phyloP scores from a whole-genome alignment of 2,797 vertebrate species.

The Glyptemys insculpta region DNA sequence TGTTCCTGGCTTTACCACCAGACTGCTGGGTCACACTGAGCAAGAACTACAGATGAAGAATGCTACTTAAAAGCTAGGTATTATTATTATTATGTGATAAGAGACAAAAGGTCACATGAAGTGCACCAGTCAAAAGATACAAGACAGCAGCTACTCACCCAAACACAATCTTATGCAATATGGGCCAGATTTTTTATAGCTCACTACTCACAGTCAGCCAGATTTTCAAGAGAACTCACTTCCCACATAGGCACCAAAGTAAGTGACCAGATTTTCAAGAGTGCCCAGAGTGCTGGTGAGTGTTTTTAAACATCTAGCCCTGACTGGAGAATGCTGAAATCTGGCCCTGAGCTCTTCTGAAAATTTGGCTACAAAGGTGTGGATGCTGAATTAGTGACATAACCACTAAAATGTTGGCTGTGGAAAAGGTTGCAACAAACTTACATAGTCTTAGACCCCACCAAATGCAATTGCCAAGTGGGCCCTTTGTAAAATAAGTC shows the following conservation, averaged over 20 bases:
- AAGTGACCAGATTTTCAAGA: not conserved
- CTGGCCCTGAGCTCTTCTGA: not conserved
- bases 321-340: too few relatives aligned
- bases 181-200: not conserved
- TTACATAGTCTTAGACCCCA: accelerated
- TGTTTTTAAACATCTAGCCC: not conserved
- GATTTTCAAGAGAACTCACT: not conserved
- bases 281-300: not conserved
- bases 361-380: not conserved
- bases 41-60: not conserved
- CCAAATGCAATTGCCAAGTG: not conserved
- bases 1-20: not conserved
- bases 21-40: not conserved
- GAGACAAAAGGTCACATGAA: not conserved
- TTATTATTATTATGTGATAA: not conserved
- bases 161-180: not conserved
- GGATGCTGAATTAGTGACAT: not conserved
- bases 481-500: not conserved
- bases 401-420: not conserved
- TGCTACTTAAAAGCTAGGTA: not conserved
- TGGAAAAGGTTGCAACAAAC: not conserved
- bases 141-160: not conserved
- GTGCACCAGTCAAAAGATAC: not conserved
- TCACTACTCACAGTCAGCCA: not conserved
- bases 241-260: not conserved